Evolutionary conservation across 23 tunicate genomes (phyloP).

Genomic region (Halocynthia aurantium): DNA sequence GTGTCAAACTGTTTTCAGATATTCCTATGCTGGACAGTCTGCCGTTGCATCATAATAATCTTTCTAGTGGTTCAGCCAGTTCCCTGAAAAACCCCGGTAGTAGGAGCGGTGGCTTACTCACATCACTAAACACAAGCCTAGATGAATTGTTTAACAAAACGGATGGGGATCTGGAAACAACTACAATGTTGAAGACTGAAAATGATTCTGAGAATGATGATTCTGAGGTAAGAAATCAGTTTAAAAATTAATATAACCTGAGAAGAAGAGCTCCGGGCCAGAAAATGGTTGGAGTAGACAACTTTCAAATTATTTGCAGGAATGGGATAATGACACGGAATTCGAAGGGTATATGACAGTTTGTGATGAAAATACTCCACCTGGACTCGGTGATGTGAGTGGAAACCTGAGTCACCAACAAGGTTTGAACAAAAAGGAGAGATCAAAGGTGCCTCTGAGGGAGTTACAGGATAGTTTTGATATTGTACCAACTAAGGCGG

Average conservation of each 20-base stretch:
- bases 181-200: slow-evolving; percentile 5
- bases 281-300: neutral
- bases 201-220: neutral
- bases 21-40: neutral
- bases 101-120: neutral
- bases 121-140: slow-evolving; percentile 22
- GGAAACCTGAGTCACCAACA: neutral
- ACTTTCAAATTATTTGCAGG: slow-evolving; percentile 2
- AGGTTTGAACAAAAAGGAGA: neutral
- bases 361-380: neutral
- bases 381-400: neutral
- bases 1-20: neutral
- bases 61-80: neutral
- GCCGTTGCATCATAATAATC: neutral
- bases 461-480: slow-evolving; percentile 18
- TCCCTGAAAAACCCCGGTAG: neutral
- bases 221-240: too few relatives aligned
- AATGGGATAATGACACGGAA: neutral
- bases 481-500: slow-evolving; percentile 14
- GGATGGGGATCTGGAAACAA: slow-evolving; percentile 28
- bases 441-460: neutral
- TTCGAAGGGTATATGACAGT: neutral
- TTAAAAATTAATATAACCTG: too few relatives aligned
- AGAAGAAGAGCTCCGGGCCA: neutral
- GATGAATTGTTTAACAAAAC: slow-evolving; percentile 41